These are phyloP conservation scores for Campylorhamphus procurvoides DNA, from an alignment of 2,113 vertebrate species.

Conservation along the genomic window DNA sequence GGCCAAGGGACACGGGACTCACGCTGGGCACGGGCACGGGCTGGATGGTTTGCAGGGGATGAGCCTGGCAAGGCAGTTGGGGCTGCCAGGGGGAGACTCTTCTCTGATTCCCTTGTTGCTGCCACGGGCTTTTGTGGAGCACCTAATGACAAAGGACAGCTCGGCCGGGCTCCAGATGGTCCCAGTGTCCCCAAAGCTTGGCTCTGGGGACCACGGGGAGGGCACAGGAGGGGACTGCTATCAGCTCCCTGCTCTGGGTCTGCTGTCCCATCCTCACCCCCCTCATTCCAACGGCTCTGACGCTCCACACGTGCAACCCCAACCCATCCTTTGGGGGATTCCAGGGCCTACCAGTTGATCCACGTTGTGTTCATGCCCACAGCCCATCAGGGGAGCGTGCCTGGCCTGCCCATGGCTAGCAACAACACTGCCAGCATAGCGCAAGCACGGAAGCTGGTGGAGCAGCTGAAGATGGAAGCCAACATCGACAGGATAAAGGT, in stretches of 20 bases:
- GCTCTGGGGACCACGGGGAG: neutral
- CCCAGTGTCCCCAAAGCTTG: neutral
- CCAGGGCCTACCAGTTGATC: neutral
- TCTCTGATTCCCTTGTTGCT: neutral
- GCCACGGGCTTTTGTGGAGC: accelerated
- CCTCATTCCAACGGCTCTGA: accelerated
- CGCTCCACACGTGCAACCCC: accelerated
- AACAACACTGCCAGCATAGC: constrained; percentile 98
- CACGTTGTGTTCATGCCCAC: neutral
- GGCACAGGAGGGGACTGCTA: neutral
- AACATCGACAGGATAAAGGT: constrained; percentile 99
- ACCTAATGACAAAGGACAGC: neutral
- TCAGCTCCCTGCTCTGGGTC: neutral
- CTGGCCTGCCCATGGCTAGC: constrained; percentile 86
- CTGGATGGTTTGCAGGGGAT: neutral
- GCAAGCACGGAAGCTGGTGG: constrained; percentile 97
- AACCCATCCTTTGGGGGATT: neutral
- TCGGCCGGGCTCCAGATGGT: neutral
- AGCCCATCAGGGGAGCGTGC: constrained; percentile 3
- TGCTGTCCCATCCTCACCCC: neutral
- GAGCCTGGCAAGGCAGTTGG: neutral
- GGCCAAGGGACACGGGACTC: neutral
- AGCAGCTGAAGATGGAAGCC: constrained; percentile 99
- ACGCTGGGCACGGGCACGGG: neutral
- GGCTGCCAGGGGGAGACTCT: neutral